phyloP scores from a whole-genome alignment of 2,113 vertebrate species.

The Hyla sarda region DNA sequence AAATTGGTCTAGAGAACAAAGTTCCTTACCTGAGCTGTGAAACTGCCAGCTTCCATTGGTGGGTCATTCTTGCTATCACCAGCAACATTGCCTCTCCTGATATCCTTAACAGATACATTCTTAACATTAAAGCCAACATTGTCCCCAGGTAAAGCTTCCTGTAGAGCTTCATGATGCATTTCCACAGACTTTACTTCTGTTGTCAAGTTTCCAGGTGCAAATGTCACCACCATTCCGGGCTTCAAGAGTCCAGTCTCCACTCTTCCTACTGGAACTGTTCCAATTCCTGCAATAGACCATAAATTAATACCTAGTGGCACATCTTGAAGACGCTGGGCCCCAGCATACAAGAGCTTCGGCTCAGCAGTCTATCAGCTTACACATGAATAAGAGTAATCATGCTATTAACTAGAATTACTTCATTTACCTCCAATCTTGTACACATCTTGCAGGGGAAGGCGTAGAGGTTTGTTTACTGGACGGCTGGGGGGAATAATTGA shows the following conservation, averaged over 20 bases:
- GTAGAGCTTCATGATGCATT: slow-evolving; percentile 63
- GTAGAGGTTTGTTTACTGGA: slow-evolving; percentile 57
- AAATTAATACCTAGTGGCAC: neutral
- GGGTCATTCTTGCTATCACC: slow-evolving; percentile 63
- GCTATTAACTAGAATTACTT: too few relatives aligned
- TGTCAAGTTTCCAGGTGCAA: slow-evolving; percentile 56
- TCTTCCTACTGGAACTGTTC: slow-evolving; percentile 58
- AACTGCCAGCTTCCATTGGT: slow-evolving; percentile 42
- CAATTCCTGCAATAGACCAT: slow-evolving; percentile 16
- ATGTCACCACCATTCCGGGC: slow-evolving; percentile 59
- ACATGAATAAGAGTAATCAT: too few relatives aligned
- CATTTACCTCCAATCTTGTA: slow-evolving; percentile 63
- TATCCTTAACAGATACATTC: slow-evolving; percentile 64
- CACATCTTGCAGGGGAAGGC: slow-evolving; percentile 62
- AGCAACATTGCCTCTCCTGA: slow-evolving; percentile 57
- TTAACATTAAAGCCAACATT: slow-evolving; percentile 63
- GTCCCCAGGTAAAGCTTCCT: slow-evolving; percentile 54
- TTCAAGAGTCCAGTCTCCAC: slow-evolving; percentile 64
- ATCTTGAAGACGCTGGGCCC: too few relatives aligned
- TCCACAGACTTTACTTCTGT: slow-evolving; percentile 64
- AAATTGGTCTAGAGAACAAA: too few relatives aligned
- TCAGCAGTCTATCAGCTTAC: too few relatives aligned
- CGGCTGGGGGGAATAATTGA: slow-evolving; percentile 70
- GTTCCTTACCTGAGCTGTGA: slow-evolving; percentile 59
- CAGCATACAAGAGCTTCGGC: too few relatives aligned